phyloP scores from a whole-genome alignment of 2,113 vertebrate genomes.

The Heterotilapia buettikoferi region DNA sequence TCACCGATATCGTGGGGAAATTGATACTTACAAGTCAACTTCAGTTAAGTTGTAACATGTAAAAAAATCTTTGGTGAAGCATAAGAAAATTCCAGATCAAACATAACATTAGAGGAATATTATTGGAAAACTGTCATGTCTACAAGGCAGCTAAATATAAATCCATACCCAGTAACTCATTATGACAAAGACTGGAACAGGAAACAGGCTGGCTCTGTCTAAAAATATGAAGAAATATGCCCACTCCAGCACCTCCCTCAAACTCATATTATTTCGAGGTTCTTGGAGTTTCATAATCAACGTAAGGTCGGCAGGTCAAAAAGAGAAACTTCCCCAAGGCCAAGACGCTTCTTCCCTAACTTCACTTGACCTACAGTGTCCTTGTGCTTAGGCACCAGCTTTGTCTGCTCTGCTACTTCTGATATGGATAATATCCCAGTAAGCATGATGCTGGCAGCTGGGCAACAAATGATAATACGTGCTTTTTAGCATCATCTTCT shows the following conservation, averaged over 20 bases:
- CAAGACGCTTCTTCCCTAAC: background rate
- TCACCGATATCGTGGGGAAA: background rate
- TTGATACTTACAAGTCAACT: background rate
- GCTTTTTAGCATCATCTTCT: background rate
- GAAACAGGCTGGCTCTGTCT: background rate
- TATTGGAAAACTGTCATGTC: background rate
- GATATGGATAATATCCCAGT: background rate
- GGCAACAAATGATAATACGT: background rate
- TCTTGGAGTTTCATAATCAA: background rate
- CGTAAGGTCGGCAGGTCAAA: background rate
- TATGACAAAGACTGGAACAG: background rate
- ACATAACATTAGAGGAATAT: background rate
- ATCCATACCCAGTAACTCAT: background rate
- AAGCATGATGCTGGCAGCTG: background rate
- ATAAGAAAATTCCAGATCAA: background rate
- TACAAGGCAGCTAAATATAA: background rate
- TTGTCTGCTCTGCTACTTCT: background rate
- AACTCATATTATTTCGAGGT: background rate
- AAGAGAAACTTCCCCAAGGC: background rate
- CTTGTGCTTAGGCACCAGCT: background rate
- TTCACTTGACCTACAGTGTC: background rate
- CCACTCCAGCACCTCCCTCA: background rate
- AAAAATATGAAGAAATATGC: background rate
- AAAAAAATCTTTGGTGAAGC: background rate
- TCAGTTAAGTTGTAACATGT: background rate